Conservation (phyloP, 2,113 vertebrate species). For the Aspidoscelis tigris region DNA sequence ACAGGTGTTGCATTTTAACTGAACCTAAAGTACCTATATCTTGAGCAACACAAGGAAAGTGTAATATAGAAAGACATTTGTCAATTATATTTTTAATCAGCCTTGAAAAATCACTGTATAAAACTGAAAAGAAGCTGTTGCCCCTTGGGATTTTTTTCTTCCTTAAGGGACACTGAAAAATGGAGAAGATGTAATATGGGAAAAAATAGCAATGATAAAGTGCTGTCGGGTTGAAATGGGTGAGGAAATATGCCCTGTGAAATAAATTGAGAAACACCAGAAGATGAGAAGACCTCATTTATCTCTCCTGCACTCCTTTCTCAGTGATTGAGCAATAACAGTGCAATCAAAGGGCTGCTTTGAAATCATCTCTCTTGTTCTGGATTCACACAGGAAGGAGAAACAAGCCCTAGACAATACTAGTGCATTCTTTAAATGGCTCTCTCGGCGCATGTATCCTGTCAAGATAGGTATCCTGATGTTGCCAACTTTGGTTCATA, state of each 20-base stretch:
- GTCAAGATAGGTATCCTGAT: background rate
- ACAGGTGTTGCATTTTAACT: background rate
- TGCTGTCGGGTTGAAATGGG: constrained; percentile 46
- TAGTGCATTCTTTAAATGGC: constrained; percentile 10
- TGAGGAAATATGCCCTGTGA: constrained; percentile 41
- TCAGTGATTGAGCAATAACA: constrained; percentile 50
- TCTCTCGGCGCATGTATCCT: background rate
- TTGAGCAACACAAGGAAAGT: background rate
- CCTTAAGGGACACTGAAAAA: constrained; percentile 42
- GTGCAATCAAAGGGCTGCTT: constrained; percentile 46
- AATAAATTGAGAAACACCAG: constrained; percentile 64
- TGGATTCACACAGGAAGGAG: constrained; percentile 12
- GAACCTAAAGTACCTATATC: background rate
- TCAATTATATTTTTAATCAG: constrained; percentile 43
- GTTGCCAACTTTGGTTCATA: background rate
- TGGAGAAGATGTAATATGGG: constrained; percentile 46
- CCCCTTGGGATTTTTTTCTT: too few species aligned
- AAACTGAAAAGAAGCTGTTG: constrained; percentile 39
- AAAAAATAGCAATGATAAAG: constrained; percentile 56
- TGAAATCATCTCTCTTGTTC: constrained; percentile 32
- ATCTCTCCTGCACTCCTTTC: constrained; percentile 28
- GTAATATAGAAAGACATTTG: constrained; percentile 13
- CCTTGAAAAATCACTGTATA: constrained; percentile 36
- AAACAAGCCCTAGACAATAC: constrained; percentile 26
- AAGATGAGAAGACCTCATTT: constrained; percentile 52